Conservation (phyloP, 2,113 vertebrate genomes). For the Aviceda subcristata region DNA sequence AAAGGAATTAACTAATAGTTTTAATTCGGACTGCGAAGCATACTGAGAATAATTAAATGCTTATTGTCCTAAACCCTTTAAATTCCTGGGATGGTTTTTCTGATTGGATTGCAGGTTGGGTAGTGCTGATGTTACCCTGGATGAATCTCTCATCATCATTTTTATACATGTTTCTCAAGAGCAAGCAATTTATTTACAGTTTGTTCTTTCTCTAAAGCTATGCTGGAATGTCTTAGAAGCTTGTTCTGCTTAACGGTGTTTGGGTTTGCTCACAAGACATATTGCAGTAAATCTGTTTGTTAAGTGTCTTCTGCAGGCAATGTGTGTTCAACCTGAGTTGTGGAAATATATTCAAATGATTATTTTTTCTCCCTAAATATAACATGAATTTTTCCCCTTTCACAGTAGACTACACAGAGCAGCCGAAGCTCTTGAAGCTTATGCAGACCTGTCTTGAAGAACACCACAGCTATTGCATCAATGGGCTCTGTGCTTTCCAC, state of each 20-base stretch:
- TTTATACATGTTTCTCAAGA: not conserved
- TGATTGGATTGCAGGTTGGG: not conserved
- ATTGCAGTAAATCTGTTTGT: rapidly evolving
- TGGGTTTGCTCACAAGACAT: not conserved
- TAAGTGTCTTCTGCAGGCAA: not conserved
- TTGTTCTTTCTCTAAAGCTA: not conserved
- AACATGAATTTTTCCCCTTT: not conserved
- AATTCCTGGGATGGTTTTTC: not conserved
- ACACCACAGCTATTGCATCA: slow-evolving; percentile 74
- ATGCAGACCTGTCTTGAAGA: slow-evolving; percentile 73
- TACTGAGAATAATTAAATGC: not conserved
- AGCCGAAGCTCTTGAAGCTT: slow-evolving; percentile 64
- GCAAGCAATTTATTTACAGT: not conserved
- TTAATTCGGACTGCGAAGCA: not conserved
- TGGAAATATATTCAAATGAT: not conserved
- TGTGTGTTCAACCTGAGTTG: not conserved
- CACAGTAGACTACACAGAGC: slow-evolving; percentile 49
- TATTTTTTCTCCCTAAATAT: not conserved
- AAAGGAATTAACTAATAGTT: not conserved
- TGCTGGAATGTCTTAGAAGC: not conserved
- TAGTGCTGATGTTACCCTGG: not conserved
- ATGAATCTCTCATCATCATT: not conserved
- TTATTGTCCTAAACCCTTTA: not conserved
- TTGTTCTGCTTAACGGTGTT: not conserved
- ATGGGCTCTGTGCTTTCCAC: slow-evolving; percentile 72